Conservation (phyloP, 2,113 vertebrate genomes). For the Apeltes quadracus region DNA sequence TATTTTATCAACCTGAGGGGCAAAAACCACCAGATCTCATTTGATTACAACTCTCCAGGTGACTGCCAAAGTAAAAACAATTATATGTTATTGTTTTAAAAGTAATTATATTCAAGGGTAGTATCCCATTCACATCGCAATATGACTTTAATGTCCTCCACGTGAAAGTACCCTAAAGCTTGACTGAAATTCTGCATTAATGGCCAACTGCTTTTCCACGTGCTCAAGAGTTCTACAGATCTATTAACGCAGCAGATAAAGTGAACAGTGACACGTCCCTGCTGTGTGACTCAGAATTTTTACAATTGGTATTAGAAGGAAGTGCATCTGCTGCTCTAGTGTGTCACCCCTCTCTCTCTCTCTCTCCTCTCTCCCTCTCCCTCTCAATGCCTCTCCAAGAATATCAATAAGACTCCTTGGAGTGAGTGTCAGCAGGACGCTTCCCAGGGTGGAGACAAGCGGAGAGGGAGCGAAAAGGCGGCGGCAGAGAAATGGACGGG, state of each 20-base stretch:
- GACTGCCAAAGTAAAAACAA: conserved; percentile 20
- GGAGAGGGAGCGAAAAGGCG: conserved; percentile 30
- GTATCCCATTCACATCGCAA: conserved; percentile 33
- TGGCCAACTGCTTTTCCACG: conserved; percentile 36
- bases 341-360: conserved; percentile 55
- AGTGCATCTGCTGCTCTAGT: conserved; percentile 46
- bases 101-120: conserved; percentile 33
- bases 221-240: conserved; percentile 27
- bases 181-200: conserved; percentile 33
- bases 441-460: conserved; percentile 64
- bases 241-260: conserved; percentile 39
- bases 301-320: conserved; percentile 50
- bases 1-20: conserved; percentile 6
- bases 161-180: conserved; percentile 28
- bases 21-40: conserved; percentile 20
- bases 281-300: conserved; percentile 64
- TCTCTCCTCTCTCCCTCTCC: conserved; percentile 28
- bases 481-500: conserved; percentile 19
- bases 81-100: neutral
- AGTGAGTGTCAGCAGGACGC: conserved; percentile 74
- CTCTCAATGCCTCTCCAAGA: conserved; percentile 68
- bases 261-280: conserved; percentile 48
- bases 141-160: conserved; percentile 40
- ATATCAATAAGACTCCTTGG: conserved; percentile 78
- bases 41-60: neutral